phyloP scores from a whole-genome alignment of 2,797 vertebrate species.

The Selene dorsalis region DNA sequence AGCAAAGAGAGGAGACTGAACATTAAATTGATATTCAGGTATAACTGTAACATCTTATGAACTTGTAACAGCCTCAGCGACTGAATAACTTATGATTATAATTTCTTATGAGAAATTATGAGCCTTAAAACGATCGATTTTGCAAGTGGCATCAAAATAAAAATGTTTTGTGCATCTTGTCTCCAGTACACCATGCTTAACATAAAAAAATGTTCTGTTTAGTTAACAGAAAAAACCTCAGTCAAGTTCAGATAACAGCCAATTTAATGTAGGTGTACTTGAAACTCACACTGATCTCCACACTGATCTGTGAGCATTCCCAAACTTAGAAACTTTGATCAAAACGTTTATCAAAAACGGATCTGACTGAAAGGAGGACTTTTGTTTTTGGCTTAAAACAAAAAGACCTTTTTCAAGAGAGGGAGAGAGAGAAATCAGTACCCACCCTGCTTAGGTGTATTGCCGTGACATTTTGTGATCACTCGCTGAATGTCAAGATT shows the following conservation, averaged over 20 bases:
- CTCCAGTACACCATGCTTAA: not conserved
- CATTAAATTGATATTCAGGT: too few relatives aligned
- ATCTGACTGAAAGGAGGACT: slow-evolving; percentile 8
- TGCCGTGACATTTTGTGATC: slow-evolving; percentile 70
- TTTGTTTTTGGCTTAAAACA: slow-evolving; percentile 27
- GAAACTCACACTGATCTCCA: not conserved
- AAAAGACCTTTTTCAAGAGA: slow-evolving; percentile 7
- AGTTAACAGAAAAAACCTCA: slow-evolving; percentile 13
- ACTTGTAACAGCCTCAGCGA: too few relatives aligned
- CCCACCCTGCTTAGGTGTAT: slow-evolving; percentile 42
- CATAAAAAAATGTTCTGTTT: slow-evolving; percentile 6
- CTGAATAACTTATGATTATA: too few relatives aligned
- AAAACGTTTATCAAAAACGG: slow-evolving; percentile 17
- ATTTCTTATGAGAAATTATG: too few relatives aligned
- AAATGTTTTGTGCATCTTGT: not conserved
- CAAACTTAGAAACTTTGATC: slow-evolving; percentile 12
- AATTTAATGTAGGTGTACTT: slow-evolving; percentile 12
- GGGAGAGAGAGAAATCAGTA: not conserved
- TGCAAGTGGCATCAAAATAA: too few relatives aligned
- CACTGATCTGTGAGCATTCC: not conserved
- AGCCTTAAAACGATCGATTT: too few relatives aligned
- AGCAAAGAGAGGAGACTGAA: too few relatives aligned
- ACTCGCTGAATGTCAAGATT: slow-evolving; percentile 69
- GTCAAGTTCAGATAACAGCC: not conserved
- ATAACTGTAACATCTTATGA: too few relatives aligned